Percentiles rank a stretch among this genome's conserved stretches.
Conservation (phyloP, 2,113 vertebrate species). For the Sarotherodon lohbergeri region DNA sequence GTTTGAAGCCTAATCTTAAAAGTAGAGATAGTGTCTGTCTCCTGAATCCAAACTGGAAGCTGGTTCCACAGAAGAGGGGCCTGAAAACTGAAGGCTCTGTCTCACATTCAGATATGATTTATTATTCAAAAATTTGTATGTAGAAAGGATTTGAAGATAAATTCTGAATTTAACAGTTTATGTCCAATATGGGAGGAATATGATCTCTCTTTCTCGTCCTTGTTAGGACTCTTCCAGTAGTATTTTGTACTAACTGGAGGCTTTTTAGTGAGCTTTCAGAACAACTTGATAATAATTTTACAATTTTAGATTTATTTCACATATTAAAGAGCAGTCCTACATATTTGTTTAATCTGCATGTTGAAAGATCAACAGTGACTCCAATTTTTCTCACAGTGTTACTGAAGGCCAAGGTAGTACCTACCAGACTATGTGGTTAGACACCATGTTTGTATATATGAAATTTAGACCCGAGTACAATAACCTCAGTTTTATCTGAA, state of each 20-base stretch:
- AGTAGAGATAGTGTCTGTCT: neutral
- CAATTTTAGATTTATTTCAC: neutral
- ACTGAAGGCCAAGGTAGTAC: too few relatives aligned
- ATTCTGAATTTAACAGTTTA: neutral
- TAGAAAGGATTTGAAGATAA: neutral
- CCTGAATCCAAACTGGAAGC: neutral
- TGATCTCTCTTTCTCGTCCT: too few relatives aligned
- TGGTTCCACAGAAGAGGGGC: neutral
- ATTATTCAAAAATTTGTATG: neutral
- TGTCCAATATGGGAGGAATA: too few relatives aligned
- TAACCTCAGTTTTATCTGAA: too few relatives aligned
- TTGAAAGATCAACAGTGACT: neutral
- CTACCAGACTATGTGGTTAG: too few relatives aligned
- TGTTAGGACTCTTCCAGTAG: neutral
- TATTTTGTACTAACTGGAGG: neutral
- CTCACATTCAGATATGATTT: neutral
- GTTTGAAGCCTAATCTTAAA: rapidly evolving
- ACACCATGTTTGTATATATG: too few relatives aligned
- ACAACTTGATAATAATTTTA: too few relatives aligned
- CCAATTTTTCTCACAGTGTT: too few relatives aligned
- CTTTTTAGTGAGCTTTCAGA: neutral
- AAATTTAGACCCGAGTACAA: too few relatives aligned
- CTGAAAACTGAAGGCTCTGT: neutral
- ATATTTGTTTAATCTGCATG: neutral
- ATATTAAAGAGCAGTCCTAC: neutral